Evolutionary conservation across 1,140 invertebrate genomes (phyloP), one percentile per base, ranked within the genome.

Genomic region (Dufourea novaeangliae): DNA sequence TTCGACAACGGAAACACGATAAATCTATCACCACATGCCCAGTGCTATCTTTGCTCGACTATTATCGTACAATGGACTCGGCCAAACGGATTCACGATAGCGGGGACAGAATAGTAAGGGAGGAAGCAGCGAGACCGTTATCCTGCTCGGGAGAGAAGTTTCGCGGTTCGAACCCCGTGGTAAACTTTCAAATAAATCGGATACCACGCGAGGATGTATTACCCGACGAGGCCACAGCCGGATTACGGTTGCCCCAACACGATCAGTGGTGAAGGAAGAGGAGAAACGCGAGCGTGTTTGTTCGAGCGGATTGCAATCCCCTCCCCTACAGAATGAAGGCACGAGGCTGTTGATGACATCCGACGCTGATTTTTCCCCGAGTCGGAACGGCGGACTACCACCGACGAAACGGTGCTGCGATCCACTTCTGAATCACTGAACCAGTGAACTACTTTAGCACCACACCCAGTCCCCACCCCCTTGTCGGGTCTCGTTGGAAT

Each of bases 131-230:
- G 25, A 25, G 27, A 8, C 59, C 39, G 56, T 68, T 76, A 46
- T 27, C 54, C 34, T 10, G 6, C 1, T n/a, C n/a, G n/a, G n/a
- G 14, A 20, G 56, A 10, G 61, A 68, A 17, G 8, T n/a, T 20
- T 2, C 32, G 32, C 62, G 67, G 66, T 81, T 54, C 39, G 71
- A 57, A n/a, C n/a, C 41, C 71, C 46, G 62, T 69, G 78, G 66
- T 66, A 73, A 68, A 67, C 67, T 71, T 41, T 34, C 64, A 71
- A 57, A 71, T 68, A 82, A 69, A 82, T 82, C 79, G 76, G 69
- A 69, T 78, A 78, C 66, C 56, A 22, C 7, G 41, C 14, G 25
- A 68, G 3, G 62, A 78, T 72, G 57, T 62, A 63, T 73, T 46
- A 46, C 22, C n/a, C 29, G 44, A 12, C 22, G n/a, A 39, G 32